These are phyloP conservation scores for Scartelaos histophorus DNA, from an alignment of 2,113 vertebrate species.

Conservation along the genomic window DNA sequence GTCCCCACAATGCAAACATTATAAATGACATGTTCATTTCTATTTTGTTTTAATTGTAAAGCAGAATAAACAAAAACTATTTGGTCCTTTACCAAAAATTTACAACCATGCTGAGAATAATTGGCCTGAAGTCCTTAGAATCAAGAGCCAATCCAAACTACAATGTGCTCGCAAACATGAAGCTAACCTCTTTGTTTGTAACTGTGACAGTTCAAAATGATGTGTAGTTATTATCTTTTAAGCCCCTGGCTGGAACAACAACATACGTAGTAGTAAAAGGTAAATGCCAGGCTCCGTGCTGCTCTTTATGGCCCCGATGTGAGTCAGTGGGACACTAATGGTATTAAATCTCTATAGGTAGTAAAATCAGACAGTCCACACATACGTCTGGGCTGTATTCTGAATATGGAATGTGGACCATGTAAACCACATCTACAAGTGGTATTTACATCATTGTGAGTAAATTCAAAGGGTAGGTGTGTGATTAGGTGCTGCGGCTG, in stretches of 20 bases:
- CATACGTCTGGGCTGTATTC: neutral
- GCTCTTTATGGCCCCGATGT: neutral
- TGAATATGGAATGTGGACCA: neutral
- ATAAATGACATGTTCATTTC: no score
- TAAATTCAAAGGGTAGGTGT: constrained; percentile 7
- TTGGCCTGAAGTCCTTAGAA: no score
- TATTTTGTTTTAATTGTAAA: no score
- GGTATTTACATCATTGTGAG: constrained; percentile 7
- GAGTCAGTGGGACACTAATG: constrained; percentile 10
- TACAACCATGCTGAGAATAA: no score
- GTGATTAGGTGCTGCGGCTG: constrained; percentile 9
- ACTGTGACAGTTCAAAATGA: neutral
- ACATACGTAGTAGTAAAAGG: neutral
- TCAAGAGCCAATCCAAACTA: no score
- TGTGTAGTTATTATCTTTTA: neutral
- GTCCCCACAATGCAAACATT: no score
- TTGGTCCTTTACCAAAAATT: no score
- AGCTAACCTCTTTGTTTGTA: neutral
- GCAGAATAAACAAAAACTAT: no score
- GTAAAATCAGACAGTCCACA: constrained; percentile 2
- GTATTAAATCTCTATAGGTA: neutral
- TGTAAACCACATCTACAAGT: constrained; percentile 9
- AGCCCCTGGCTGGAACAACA: neutral
- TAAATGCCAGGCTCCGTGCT: neutral
- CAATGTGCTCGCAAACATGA: no score